Conservation (phyloP, 2,888 invertebrate genomes). For the Muscina levida region DNA sequence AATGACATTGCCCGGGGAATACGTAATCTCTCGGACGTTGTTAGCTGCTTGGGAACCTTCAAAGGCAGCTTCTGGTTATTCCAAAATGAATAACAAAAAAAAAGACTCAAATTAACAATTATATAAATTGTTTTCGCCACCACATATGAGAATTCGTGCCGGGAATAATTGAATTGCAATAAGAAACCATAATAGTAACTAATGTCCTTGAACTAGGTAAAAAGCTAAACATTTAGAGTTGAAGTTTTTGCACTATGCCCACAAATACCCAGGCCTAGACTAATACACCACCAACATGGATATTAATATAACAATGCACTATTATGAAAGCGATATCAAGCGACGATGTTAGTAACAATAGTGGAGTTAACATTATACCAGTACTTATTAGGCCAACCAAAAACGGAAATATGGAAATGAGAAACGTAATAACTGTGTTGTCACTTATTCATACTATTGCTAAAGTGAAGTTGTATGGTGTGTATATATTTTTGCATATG, state of each 20-base stretch:
- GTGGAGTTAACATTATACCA: no score
- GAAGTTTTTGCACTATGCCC: not conserved
- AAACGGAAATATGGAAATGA: conserved; percentile 26
- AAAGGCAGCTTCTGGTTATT: no score
- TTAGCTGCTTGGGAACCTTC: no score
- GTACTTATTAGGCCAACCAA: conserved; percentile 7
- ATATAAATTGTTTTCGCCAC: no score
- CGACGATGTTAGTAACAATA: no score
- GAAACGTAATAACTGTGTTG: conserved; percentile 19
- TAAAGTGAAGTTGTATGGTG: not conserved
- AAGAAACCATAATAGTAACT: not conserved
- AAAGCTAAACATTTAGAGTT: not conserved
- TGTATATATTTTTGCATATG: no score
- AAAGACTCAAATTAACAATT: no score
- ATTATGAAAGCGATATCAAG: not conserved
- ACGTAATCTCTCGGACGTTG: no score
- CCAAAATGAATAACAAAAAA: no score
- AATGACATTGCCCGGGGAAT: no score
- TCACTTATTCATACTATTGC: not conserved
- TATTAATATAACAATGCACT: not conserved
- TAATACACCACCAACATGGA: not conserved
- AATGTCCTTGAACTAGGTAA: not conserved
- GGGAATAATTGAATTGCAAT: not conserved
- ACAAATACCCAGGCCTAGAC: not conserved
- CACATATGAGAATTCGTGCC: no score